phyloP scores from a whole-genome alignment of 2,113 vertebrate genomes.

The Panthera uncia region DNA sequence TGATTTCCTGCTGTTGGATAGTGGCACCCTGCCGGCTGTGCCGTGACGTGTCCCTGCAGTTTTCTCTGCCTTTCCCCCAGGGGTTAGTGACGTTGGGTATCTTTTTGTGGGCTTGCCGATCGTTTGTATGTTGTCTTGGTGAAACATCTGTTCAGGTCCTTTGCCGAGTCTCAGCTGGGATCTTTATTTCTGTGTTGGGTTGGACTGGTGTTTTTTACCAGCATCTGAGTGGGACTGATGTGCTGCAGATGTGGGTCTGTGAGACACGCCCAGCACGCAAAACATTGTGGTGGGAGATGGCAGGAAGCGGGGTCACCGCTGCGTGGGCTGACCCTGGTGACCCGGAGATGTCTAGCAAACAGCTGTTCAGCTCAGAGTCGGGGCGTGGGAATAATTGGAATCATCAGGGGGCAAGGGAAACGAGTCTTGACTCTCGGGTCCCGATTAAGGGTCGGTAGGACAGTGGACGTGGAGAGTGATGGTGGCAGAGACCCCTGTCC shows the following conservation, averaged over 20 bases:
- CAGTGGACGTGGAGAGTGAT: accelerated
- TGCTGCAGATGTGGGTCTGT: background rate
- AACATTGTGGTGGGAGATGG: too few relatives aligned
- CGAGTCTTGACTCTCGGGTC: background rate
- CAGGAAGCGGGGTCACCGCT: background rate
- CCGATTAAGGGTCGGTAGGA: accelerated
- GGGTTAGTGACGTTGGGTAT: background rate
- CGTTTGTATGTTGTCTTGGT: background rate
- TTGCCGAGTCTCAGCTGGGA: background rate
- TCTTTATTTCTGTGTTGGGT: background rate
- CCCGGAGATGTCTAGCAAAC: background rate
- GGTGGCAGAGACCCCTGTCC: background rate
- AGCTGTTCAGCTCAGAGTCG: background rate
- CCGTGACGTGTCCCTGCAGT: accelerated
- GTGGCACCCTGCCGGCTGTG: too few relatives aligned
- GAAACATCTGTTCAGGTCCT: background rate
- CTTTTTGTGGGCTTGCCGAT: too few relatives aligned
- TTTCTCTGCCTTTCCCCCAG: background rate
- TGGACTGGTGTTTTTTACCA: background rate
- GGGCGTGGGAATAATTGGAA: background rate
- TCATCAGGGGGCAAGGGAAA: background rate
- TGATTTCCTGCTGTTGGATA: too few relatives aligned
- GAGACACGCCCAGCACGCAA: background rate
- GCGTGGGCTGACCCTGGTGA: accelerated
- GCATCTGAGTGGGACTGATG: background rate